Evolutionary conservation across 2,888 invertebrate species (phyloP), one percentile per base, ranked within the genome.

Genomic region (Aelia acuminata): DNA sequence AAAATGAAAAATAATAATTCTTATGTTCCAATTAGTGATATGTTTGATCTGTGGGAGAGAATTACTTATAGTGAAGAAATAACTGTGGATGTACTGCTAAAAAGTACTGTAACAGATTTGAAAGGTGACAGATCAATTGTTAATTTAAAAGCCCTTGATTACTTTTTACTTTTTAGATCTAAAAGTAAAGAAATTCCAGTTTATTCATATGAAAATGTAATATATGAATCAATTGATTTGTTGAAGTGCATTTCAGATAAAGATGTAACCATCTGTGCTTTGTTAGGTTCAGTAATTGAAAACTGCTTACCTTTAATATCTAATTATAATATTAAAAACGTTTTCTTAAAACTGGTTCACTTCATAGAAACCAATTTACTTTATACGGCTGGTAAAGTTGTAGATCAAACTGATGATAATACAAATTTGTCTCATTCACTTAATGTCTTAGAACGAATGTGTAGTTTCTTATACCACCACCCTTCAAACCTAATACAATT

Each of bases 91-190:
- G 35, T 70, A n/a, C 43, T 87, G 26, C 13, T 87, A 10, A 0
- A 48, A 39, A 48, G 18, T 47, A 53, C 63, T 18, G 87, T 63
- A 48, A n/a, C 35, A 20, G 87, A 87, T 70, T 70, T 87, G 87
- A 87, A 87, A 70, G 20, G 63, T 87, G 87, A 63, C 13, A 70
- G 31, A 15, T 39, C 57, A 26, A 48, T 87, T 47, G 31, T 63
- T 63, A 87, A 87, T 87, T 48, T 87, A 47, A 87, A 87, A 70
- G 87, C 87, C 1, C 87, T 87, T 15, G 63, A 87, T 53, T 70
- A 70, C 48, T 87, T 87, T 70, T 26, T 87, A 48, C 47, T 31
- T 47, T 48, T 47, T 31, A 43, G 39, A 48, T 43, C 26, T 43
- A 70, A 87, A 63, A 18, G 39, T 70, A 53, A 47, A 39, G 47